Base-by-base conservation (phyloP, 2,113 vertebrate genomes). In the Patagioenas fasciata region DNA sequence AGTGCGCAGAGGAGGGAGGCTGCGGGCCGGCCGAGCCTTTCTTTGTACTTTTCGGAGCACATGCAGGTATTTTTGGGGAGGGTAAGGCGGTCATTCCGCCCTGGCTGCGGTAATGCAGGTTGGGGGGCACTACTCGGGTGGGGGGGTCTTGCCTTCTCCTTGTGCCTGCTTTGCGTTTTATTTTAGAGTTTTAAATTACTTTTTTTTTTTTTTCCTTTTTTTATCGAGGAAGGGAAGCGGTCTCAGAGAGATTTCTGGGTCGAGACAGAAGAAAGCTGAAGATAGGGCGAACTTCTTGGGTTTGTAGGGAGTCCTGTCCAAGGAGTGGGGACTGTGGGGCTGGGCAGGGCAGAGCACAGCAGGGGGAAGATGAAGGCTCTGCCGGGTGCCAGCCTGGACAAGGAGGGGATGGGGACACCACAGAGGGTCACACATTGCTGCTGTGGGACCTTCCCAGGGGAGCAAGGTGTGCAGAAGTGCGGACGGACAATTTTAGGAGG, bases 41-140 rank as follows among this genome's bases (percentile, higher is more conserved):
- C 95, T 88, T 94, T 92, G 88, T 95, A 82, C 88, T 93, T 66
- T 56, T 25, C 28, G 70, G 85, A 78, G 77, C 79, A 72, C 77
- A 81, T 80, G 91, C 88, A 91, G 90, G 94, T 95, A 87, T 72
- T 72, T 86, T 57, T 51, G 75, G 53, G 40, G 34, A 60, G 53
- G 16, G 11, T 28, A 48, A 28, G 47, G 42, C 64, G 53, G 34
- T 79, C 44, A 16, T 54, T 87, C 48, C 25, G 9, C 51, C 17
- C 38, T 6, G 31, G 26, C 29, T 84, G 51, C 32, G 15, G 26
- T 60, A 77, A 40, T 13, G 15, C 6, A 23, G 61, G 31, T 51
- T 67, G 61, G 40, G 61, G 70, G 80, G 14, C 64, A 71, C n/a
- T 34, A 2, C 29, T 70, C 6, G 3, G 6, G 7, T 10, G 10